phyloP scores from a whole-genome alignment of 2,888 invertebrate genomes.

The Pammene fasciana region DNA sequence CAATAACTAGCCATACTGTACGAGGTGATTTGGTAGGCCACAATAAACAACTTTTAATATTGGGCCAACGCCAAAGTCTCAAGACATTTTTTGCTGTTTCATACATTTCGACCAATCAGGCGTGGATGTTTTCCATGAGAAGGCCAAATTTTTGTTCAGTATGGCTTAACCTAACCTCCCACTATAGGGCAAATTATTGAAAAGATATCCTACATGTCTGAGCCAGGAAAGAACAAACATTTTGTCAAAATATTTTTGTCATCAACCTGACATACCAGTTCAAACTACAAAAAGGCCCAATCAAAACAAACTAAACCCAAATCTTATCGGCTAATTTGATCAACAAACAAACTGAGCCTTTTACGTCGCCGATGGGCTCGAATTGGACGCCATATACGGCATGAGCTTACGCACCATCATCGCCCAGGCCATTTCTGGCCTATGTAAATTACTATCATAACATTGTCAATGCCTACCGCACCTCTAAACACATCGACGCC shows the following conservation, averaged over 20 bases:
- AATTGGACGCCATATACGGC: constrained; percentile 55
- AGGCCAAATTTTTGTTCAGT: too few species aligned
- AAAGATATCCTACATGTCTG: too few species aligned
- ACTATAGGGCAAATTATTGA: too few species aligned
- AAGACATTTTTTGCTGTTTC: too few species aligned
- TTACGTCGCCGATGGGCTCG: constrained; percentile 58
- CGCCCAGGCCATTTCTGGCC: constrained; percentile 49
- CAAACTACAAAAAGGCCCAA: constrained; percentile 40
- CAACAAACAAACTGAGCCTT: constrained; percentile 57
- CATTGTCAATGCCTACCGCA: constrained; percentile 49
- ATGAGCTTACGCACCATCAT: constrained; percentile 52
- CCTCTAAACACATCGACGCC: constrained; percentile 27
- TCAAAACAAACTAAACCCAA: constrained; percentile 43
- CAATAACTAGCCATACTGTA: too few species aligned
- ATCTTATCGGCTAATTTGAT: constrained; percentile 49
- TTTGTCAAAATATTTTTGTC: constrained; percentile 22
- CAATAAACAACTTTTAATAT: too few species aligned
- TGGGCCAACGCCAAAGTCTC: too few species aligned
- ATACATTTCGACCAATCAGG: too few species aligned
- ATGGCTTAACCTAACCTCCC: too few species aligned
- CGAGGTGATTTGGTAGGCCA: too few species aligned
- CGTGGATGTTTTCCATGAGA: too few species aligned
- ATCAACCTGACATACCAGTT: constrained; percentile 23
- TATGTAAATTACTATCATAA: constrained; percentile 66
- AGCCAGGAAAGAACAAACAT: too few species aligned